Evolutionary conservation across 2,888 invertebrate species (phyloP).

Genomic region (Leptopilina drosophilae): DNA sequence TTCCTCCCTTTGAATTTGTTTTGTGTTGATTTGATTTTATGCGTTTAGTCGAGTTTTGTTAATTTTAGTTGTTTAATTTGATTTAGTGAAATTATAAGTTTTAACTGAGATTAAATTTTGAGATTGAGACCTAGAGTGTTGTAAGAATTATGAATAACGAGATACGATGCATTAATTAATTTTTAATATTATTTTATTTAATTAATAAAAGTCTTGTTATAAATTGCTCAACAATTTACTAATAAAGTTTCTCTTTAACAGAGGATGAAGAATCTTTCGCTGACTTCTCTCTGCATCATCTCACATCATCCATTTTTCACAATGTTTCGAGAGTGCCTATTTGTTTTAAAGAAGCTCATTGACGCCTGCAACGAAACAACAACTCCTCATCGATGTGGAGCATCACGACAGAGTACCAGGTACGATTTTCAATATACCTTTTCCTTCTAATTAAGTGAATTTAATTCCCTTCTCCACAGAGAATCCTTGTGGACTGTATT

Average conservation of each 20-base stretch:
- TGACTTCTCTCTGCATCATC: conserved; percentile 97
- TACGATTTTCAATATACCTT: conserved; percentile 70
- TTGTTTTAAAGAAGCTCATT: conserved; percentile 95
- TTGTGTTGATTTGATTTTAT: no score
- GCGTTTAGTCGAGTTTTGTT: no score
- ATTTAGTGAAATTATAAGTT: no score
- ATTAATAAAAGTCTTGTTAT: no score
- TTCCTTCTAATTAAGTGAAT: background rate
- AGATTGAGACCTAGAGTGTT: no score
- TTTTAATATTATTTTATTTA: no score
- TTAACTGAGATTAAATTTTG: no score
- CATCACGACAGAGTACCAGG: conserved; percentile 91
- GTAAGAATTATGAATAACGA: no score
- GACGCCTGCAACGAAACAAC: conserved; percentile 98
- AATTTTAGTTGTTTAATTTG: no score
- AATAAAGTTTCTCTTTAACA: conserved; percentile 63
- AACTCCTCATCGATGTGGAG: conserved; percentile 91
- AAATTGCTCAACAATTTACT: no score
- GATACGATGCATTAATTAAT: no score
- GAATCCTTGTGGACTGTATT: conserved; percentile 98
- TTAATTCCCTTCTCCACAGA: conserved; percentile 77
- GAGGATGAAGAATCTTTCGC: conserved; percentile 92
- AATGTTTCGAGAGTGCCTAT: conserved; percentile 98
- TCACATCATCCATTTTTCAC: conserved; percentile 99
- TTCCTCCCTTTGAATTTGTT: no score